Evolutionary conservation across 2,797 vertebrate species (phyloP).

Genomic region (Coendou prehensilis): DNA sequence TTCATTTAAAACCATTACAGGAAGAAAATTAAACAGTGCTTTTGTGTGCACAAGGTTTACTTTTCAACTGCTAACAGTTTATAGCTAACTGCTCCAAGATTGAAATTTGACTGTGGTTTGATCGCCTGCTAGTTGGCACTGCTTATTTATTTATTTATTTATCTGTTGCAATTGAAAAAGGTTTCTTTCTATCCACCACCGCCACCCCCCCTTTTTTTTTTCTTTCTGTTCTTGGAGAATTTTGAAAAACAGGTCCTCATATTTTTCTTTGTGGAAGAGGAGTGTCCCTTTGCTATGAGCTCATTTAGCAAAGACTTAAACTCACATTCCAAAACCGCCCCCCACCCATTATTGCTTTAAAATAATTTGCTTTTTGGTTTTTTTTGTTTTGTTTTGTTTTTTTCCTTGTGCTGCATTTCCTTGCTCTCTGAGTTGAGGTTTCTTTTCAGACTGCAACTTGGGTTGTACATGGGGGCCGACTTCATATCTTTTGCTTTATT

Average conservation of each 20-base stretch:
- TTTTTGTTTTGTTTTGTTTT: accelerated
- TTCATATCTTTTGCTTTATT: constrained; percentile 13
- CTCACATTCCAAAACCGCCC: constrained; percentile 9
- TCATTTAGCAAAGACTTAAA: constrained; percentile 67
- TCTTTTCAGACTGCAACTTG: constrained; percentile 41
- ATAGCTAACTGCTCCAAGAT: constrained; percentile 88
- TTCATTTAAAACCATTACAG: constrained; percentile 90
- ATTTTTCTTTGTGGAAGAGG: constrained; percentile 80
- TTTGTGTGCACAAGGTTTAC: constrained; percentile 89
- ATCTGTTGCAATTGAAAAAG: constrained; percentile 83
- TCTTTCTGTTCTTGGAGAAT: constrained; percentile 58
- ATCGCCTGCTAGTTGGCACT: constrained; percentile 84
- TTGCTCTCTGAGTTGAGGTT: constrained; percentile 42
- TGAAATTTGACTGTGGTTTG: constrained; percentile 88
- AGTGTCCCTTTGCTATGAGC: constrained; percentile 62
- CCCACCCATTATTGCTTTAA: constrained; percentile 49
- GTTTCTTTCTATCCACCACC: constrained; percentile 68
- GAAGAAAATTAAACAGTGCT: constrained; percentile 90
- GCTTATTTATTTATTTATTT: constrained; percentile 59
- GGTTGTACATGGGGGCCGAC: background rate
- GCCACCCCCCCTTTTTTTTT: background rate
- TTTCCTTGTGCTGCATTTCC: background rate
- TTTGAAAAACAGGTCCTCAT: constrained; percentile 74
- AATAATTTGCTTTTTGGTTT: constrained; percentile 73
- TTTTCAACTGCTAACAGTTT: constrained; percentile 90